Percentiles rank a stretch among this genome's conserved stretches.
phyloP scores from a whole-genome alignment of 1,140 invertebrate genomes.

The Formica exsecta region DNA sequence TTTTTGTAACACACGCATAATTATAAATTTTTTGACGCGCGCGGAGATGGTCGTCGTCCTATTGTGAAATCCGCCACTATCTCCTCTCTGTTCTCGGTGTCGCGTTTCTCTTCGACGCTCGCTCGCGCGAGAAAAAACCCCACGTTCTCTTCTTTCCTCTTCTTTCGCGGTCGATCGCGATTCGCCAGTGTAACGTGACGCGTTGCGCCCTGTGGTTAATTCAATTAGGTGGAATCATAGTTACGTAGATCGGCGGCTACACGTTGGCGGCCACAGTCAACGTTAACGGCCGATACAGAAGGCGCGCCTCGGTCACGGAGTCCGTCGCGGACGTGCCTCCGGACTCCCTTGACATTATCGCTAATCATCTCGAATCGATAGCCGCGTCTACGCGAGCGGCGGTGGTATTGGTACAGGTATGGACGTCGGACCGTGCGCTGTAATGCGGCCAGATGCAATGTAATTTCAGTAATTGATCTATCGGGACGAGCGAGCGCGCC shows the following conservation, averaged over 20 bases:
- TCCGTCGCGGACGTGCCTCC: constrained; percentile 78
- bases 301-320: constrained; percentile 75
- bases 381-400: constrained; percentile 59
- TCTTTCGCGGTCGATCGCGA: constrained; percentile 56
- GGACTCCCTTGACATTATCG: constrained; percentile 81
- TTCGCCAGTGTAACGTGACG: constrained; percentile 64
- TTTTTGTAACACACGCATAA: background rate
- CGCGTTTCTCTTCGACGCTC: constrained; percentile 11
- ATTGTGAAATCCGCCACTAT: constrained; percentile 21
- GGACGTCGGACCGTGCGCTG: constrained; percentile 40
- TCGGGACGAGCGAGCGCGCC: constrained; percentile 8
- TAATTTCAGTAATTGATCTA: constrained; percentile 53
- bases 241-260: constrained; percentile 71
- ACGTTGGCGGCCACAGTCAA: constrained; percentile 33
- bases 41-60: background rate
- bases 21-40: background rate
- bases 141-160: background rate
- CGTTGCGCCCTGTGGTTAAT: constrained; percentile 85
- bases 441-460: constrained; percentile 43
- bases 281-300: constrained; percentile 57
- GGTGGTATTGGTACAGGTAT: constrained; percentile 21
- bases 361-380: constrained; percentile 82
- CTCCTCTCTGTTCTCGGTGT: background rate
- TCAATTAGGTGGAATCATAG: constrained; percentile 85
- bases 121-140: background rate